A percentile compares a stretch with the other conserved stretches of the same genome.
phyloP scores from a whole-genome alignment of 2,113 vertebrate species.

The Syrmaticus mikado region DNA sequence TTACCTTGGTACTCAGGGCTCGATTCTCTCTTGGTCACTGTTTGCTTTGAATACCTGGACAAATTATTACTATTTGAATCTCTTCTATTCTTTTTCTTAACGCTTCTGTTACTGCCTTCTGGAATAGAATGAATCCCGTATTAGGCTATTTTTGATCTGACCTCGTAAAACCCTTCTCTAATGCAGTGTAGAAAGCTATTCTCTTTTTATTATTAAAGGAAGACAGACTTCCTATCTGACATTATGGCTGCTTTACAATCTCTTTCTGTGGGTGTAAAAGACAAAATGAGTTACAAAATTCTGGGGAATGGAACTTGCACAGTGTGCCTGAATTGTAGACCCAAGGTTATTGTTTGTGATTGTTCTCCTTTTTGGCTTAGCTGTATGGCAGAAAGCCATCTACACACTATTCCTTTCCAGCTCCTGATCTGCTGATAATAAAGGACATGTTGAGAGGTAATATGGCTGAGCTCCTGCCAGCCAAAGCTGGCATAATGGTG shows the following conservation, averaged over 20 bases:
- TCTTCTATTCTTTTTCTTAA: background rate
- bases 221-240: background rate
- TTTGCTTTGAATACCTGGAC: background rate
- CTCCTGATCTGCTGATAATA: background rate
- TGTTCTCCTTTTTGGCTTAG: background rate
- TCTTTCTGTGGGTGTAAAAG: background rate
- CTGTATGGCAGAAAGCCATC: background rate
- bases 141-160: background rate
- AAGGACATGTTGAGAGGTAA: background rate
- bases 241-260: background rate
- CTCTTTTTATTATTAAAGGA: background rate
- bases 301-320: background rate
- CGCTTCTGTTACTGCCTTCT: background rate
- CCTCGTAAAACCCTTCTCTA: background rate
- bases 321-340: background rate
- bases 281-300: background rate
- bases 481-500: background rate
- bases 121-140: background rate
- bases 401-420: background rate
- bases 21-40: background rate
- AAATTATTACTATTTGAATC: background rate
- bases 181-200: accelerated
- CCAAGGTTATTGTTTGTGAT: background rate
- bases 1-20: background rate
- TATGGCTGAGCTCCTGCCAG: background rate